Evolutionary conservation across 2,888 invertebrate genomes (phyloP).

Genomic region (Dryobota labecula): DNA sequence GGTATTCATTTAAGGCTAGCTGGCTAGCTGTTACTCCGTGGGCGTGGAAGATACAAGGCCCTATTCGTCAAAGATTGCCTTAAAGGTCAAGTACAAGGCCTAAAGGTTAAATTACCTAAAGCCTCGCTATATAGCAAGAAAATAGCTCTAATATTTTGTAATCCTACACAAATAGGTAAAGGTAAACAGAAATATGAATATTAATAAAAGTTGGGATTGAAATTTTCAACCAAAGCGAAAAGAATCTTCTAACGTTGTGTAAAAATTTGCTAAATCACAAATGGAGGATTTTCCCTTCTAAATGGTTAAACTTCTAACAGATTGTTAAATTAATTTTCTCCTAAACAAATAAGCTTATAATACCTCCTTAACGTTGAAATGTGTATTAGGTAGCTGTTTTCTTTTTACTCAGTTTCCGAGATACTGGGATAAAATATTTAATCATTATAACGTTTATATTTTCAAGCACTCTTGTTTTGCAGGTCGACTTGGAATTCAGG

Average conservation of each 20-base stretch:
- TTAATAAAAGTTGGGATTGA: constrained; percentile 52
- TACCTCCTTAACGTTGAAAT: constrained; percentile 45
- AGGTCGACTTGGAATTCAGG: constrained; percentile 2
- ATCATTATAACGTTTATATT: constrained; percentile 27
- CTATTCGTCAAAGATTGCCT: too few species aligned
- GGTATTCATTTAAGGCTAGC: not conserved
- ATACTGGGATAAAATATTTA: constrained; percentile 44
- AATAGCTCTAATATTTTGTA: constrained; percentile 19
- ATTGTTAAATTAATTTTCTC: constrained; percentile 63
- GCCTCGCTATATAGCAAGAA: not conserved
- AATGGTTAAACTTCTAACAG: constrained; percentile 60
- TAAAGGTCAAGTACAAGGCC: constrained; percentile 1
- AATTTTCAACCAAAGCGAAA: constrained; percentile 38
- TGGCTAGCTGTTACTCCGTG: not conserved
- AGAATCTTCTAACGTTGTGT: constrained; percentile 29
- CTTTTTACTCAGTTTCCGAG: constrained; percentile 31
- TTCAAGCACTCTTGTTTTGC: constrained; percentile 23
- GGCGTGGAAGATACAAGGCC: not conserved
- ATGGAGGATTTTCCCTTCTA: constrained; percentile 45
- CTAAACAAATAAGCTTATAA: constrained; percentile 60
- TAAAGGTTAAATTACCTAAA: not conserved
- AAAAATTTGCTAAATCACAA: constrained; percentile 58
- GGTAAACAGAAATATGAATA: constrained; percentile 30
- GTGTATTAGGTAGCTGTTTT: constrained; percentile 41
- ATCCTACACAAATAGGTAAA: constrained; percentile 13